Evolutionary conservation across 2,113 vertebrate genomes (phyloP).

Genomic region (Ophthalmolycus amberensis): DNA sequence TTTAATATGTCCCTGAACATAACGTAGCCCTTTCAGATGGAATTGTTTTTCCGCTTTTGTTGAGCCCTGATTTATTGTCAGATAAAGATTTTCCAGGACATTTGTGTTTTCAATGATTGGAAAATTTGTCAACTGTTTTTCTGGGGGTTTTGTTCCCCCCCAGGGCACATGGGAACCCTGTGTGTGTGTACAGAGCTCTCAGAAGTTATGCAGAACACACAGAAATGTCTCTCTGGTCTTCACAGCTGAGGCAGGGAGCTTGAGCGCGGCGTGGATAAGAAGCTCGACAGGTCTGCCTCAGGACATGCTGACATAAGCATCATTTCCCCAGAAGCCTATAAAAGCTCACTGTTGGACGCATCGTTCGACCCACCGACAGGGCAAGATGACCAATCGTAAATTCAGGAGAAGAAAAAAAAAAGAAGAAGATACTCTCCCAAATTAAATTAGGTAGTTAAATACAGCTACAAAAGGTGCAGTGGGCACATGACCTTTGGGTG

Average conservation of each 20-base stretch:
- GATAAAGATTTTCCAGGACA: neutral
- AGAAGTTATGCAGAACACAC: constrained; percentile 10
- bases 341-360: constrained; percentile 57
- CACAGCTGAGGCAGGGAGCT: constrained; percentile 30
- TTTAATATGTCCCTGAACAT: neutral
- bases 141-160: neutral
- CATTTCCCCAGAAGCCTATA: constrained; percentile 74
- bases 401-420: constrained; percentile 4
- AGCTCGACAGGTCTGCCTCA: constrained; percentile 72
- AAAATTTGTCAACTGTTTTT: neutral
- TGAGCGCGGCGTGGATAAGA: neutral
- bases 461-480: constrained; percentile 1
- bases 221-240: constrained; percentile 11
- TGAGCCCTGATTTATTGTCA: neutral
- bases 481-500: neutral
- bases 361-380: constrained; percentile 47
- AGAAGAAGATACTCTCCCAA: neutral
- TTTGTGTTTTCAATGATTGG: neutral
- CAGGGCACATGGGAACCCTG: neutral
- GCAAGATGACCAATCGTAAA: constrained; percentile 49
- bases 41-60: neutral
- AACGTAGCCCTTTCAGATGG: neutral
- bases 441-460: constrained; percentile 19
- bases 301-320: constrained; percentile 77
- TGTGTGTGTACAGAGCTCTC: neutral